Percentiles rank a stretch among this genome's conserved stretches.
These are phyloP conservation scores for Turritopsis rubra DNA, from an alignment of 30 jellyfish, hydroid and myxozoan genomes.

Conservation along the genomic window DNA sequence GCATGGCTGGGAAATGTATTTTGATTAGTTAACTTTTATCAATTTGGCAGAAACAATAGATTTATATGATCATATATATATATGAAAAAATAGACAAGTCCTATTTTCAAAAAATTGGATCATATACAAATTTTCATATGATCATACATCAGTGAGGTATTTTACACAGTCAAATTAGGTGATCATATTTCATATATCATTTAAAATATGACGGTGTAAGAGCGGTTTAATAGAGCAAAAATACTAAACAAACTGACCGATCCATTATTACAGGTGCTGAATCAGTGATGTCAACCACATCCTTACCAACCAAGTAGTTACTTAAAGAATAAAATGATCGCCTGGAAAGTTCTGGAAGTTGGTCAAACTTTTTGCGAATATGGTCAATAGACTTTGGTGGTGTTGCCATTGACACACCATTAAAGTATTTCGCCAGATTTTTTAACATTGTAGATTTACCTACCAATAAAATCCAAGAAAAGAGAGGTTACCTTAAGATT, in stretches of 20 bases:
- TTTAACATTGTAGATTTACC: conserved; percentile 37
- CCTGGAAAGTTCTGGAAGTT: conserved; percentile 25
- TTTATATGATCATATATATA: too few relatives aligned
- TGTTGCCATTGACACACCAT: conserved; percentile 25
- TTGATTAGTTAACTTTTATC: too few relatives aligned
- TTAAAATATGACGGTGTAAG: too few relatives aligned
- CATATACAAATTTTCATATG: too few relatives aligned
- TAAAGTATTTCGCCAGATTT: conserved; percentile 8
- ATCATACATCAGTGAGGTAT: neutral
- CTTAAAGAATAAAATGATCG: conserved; percentile 33
- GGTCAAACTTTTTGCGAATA: conserved; percentile 31
- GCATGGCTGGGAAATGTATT: too few relatives aligned
- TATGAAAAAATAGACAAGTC: too few relatives aligned
- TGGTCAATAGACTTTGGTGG: conserved; percentile 21
- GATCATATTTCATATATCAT: too few relatives aligned
- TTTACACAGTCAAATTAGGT: too few relatives aligned
- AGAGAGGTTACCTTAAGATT: neutral
- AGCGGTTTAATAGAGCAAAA: neutral
- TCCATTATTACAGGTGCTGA: conserved; percentile 38
- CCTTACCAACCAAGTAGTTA: conserved; percentile 31
- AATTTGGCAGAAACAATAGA: too few relatives aligned
- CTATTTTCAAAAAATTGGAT: too few relatives aligned
- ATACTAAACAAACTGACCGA: conserved; percentile 1
- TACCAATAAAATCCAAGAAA: neutral
- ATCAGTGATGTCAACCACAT: neutral